These are phyloP conservation scores for Notamacropus eugenii DNA, from an alignment of 2,797 vertebrate species.

Conservation along the genomic window DNA sequence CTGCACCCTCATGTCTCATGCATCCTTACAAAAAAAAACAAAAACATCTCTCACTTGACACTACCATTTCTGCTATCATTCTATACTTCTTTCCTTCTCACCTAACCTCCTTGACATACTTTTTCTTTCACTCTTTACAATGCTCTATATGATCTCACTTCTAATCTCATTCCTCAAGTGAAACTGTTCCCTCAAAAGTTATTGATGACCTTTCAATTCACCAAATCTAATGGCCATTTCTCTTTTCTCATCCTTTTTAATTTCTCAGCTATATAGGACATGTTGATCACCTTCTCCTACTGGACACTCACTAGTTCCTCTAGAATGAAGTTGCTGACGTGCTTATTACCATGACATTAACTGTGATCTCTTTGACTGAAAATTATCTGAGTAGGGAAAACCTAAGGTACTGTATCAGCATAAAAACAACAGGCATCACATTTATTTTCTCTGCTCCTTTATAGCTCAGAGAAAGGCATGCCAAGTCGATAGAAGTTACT, in stretches of 20 bases:
- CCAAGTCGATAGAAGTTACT: not conserved
- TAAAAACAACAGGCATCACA: not conserved
- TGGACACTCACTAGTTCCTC: not conserved
- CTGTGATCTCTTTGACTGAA: conserved; percentile 45
- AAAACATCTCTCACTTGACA: not conserved
- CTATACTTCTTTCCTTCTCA: not conserved
- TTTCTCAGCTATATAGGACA: not conserved
- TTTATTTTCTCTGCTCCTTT: not conserved
- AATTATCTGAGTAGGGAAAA: not conserved
- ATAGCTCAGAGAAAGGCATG: not conserved
- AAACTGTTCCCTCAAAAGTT: not conserved
- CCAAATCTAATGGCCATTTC: not conserved
- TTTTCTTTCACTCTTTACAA: not conserved
- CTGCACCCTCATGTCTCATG: not conserved
- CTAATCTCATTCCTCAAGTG: not conserved
- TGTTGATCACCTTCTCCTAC: not conserved
- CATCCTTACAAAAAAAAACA: not conserved
- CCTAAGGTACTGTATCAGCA: not conserved
- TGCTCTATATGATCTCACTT: not conserved
- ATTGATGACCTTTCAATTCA: not conserved
- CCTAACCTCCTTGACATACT: not conserved
- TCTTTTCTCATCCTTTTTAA: not conserved
- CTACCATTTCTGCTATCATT: not conserved
- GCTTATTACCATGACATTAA: conserved; percentile 50
- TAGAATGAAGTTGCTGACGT: conserved; percentile 50